Conservation (phyloP, 2,113 vertebrate species). For the Rhinoptilus africanus region DNA sequence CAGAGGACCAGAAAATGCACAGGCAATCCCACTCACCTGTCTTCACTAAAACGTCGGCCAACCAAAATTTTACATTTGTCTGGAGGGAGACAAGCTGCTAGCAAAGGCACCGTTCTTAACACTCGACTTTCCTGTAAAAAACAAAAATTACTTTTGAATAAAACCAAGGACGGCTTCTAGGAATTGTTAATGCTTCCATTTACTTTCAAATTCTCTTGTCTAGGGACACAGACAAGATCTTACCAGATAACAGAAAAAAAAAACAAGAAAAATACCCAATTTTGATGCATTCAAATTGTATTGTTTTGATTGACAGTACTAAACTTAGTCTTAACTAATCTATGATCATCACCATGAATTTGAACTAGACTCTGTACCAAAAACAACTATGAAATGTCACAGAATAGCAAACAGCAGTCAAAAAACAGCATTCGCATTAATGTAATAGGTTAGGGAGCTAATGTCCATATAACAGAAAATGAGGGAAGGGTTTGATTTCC, state of each 20-base stretch:
- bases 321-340: background rate
- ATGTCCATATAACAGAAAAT: background rate
- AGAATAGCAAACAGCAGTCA: background rate
- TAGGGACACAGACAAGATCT: background rate
- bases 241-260: background rate
- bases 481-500: background rate
- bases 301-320: background rate
- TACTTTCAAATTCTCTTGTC: background rate
- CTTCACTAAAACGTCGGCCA: conserved; percentile 90
- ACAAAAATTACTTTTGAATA: background rate
- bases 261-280: background rate
- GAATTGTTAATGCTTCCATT: background rate
- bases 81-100: conserved; percentile 90
- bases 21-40: conserved; percentile 78
- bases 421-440: background rate
- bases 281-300: background rate
- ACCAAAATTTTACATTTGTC: conserved; percentile 90
- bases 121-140: conserved; percentile 88
- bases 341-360: background rate
- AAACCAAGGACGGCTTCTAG: background rate
- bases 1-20: background rate
- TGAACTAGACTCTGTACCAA: background rate
- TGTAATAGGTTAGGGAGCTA: background rate
- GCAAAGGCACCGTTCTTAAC: conserved; percentile 90
- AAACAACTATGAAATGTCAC: background rate